Percentiles rank a stretch among this genome's conserved stretches.
Evolutionary conservation across 2,888 invertebrate genomes (phyloP).

Genomic region (Onthophagus sagittarius): DNA sequence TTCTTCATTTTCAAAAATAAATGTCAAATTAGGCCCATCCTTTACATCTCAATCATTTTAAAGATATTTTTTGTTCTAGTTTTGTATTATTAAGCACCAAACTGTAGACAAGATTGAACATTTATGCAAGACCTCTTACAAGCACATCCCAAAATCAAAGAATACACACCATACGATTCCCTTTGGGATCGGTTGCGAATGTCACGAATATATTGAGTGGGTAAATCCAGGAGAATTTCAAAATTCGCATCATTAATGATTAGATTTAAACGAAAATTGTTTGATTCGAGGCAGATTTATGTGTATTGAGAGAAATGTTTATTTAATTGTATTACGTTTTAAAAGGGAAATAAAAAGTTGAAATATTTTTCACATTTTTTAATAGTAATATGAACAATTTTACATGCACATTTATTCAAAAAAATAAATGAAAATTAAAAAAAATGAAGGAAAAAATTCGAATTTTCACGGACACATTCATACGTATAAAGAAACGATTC

Average conservation of each 20-base stretch:
- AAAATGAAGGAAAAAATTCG: background rate
- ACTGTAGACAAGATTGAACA: background rate
- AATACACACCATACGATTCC: background rate
- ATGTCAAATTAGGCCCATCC: no score
- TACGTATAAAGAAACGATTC: background rate
- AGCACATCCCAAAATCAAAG: background rate
- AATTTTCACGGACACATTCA: conserved; percentile 6
- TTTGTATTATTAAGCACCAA: background rate
- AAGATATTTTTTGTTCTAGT: background rate
- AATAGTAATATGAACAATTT: conserved; percentile 48
- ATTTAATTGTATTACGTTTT: no score
- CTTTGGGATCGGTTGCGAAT: background rate
- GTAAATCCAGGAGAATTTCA: background rate
- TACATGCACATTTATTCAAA: conserved; percentile 47
- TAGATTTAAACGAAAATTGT: background rate
- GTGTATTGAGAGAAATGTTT: no score
- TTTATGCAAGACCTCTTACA: background rate
- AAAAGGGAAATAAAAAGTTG: no score
- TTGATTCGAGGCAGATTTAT: no score
- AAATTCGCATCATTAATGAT: background rate
- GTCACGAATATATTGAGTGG: background rate
- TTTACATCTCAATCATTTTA: background rate
- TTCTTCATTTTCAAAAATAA: no score
- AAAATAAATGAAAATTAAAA: conserved; percentile 26
- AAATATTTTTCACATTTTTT: conserved; percentile 26